Conservation (phyloP, 2,113 vertebrate species). For the Phocoena phocoena region DNA sequence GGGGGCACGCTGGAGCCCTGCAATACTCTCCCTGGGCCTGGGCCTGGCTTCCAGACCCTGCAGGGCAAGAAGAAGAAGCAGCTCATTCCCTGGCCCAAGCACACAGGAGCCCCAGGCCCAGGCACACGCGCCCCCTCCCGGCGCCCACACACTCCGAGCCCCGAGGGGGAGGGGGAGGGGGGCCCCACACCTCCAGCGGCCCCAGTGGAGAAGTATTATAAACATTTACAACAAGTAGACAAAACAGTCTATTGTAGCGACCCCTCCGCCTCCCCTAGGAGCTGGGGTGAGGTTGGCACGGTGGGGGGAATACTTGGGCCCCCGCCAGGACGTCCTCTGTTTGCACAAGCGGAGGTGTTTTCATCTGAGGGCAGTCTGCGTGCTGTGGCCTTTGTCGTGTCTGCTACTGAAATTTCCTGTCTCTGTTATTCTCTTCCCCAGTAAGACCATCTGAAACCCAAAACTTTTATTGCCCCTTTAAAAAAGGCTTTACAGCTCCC, state of each 20-base stretch:
- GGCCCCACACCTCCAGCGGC: slow-evolving; percentile 52
- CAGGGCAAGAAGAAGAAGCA: fast-evolving
- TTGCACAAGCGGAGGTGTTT: slow-evolving; percentile 82
- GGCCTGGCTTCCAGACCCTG: not conserved
- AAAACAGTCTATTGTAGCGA: slow-evolving; percentile 84
- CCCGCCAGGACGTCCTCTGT: slow-evolving; percentile 80
- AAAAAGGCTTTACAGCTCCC: slow-evolving; percentile 85
- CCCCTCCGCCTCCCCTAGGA: slow-evolving; percentile 29
- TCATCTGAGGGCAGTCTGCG: slow-evolving; percentile 83
- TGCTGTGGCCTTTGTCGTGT: slow-evolving; percentile 82
- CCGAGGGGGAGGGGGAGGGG: not conserved
- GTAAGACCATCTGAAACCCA: slow-evolving; percentile 88
- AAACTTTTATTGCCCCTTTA: slow-evolving; percentile 90
- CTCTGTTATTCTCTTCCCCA: slow-evolving; percentile 86
- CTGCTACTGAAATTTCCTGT: slow-evolving; percentile 89
- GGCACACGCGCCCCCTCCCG: not conserved
- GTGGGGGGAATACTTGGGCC: slow-evolving; percentile 75
- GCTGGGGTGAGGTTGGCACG: slow-evolving; percentile 79
- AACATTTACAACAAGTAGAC: slow-evolving; percentile 82
- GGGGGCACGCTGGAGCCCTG: not conserved
- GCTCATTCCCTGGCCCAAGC: fast-evolving
- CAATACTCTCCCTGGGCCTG: not conserved
- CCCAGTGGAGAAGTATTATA: slow-evolving; percentile 72
- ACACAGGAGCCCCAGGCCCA: fast-evolving
- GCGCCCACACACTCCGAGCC: fast-evolving